Evolutionary conservation across 2,888 invertebrate species (phyloP).

Genomic region (Sphinx pinastri): DNA sequence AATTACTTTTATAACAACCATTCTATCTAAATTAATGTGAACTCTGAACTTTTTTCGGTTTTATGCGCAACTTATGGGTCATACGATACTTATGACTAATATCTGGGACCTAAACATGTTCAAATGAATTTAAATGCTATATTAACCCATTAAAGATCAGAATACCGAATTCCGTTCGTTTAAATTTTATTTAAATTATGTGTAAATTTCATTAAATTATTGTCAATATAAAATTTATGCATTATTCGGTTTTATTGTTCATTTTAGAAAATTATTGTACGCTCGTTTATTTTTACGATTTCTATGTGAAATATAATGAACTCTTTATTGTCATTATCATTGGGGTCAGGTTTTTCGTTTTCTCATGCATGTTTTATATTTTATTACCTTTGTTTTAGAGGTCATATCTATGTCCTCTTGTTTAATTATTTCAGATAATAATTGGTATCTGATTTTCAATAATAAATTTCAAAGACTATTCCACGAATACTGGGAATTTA

Average conservation of each 20-base stretch:
- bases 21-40: constrained; percentile 18
- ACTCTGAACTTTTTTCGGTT: constrained; percentile 13
- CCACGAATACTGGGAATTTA: too few species aligned
- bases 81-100: constrained; percentile 1
- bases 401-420: too few species aligned
- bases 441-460: too few species aligned
- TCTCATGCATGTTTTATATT: not conserved
- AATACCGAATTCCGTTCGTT: not conserved
- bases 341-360: not conserved
- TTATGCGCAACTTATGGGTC: constrained; percentile 4
- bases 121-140: constrained; percentile 17
- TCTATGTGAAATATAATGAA: constrained; percentile 24
- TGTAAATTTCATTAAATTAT: constrained; percentile 49
- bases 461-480: too few species aligned
- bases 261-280: constrained; percentile 36
- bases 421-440: too few species aligned
- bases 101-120: not conserved
- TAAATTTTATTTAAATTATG: constrained; percentile 45
- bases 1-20: constrained; percentile 15
- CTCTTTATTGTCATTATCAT: constrained; percentile 22
- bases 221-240: constrained; percentile 50
- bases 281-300: constrained; percentile 39
- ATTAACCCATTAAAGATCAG: constrained; percentile 5
- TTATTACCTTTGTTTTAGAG: too few species aligned
- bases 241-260: constrained; percentile 45